A percentile compares a stretch with the other conserved stretches of the same genome.
phyloP scores from a whole-genome alignment of 2,888 invertebrate genomes.

The Melinaea marsaeus region DNA sequence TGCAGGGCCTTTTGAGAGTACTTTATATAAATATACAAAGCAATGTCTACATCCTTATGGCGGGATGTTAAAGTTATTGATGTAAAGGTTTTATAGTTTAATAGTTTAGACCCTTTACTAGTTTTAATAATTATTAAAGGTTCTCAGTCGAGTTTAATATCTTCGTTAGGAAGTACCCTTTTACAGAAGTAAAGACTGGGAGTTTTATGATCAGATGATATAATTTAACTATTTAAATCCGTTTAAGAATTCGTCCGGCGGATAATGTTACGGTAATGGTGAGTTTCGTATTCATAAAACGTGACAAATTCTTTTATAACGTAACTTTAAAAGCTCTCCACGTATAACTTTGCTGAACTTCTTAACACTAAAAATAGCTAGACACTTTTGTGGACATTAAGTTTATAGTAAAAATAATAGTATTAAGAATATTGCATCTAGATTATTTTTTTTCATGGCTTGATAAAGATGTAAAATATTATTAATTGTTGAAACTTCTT shows the following conservation, averaged over 20 bases:
- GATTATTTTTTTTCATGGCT: background rate
- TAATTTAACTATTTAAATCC: constrained; percentile 22
- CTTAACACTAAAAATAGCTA: constrained; percentile 6
- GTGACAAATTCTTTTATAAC: constrained; percentile 64
- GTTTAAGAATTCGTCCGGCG: constrained; percentile 20
- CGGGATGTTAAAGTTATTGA: background rate
- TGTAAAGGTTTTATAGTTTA: background rate
- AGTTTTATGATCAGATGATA: constrained; percentile 9
- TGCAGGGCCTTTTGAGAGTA: constrained; percentile 7
- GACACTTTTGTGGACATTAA: constrained; percentile 4
- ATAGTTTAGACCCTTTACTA: too few species aligned
- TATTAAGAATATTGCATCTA: background rate
- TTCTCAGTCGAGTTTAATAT: background rate
- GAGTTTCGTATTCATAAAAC: constrained; percentile 52
- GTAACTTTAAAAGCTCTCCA: constrained; percentile 49
- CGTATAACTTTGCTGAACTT: constrained; percentile 7
- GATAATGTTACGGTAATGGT: constrained; percentile 26
- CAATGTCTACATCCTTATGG: background rate
- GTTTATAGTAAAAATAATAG: background rate
- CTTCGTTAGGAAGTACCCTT: background rate
- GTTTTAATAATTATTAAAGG: background rate
- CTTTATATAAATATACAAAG: constrained; percentile 3
- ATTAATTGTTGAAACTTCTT: too few species aligned
- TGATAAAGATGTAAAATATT: too few species aligned
- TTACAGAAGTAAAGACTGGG: background rate